Base-by-base conservation (phyloP, 2,113 vertebrate species). In the Polyodon spathula region DNA sequence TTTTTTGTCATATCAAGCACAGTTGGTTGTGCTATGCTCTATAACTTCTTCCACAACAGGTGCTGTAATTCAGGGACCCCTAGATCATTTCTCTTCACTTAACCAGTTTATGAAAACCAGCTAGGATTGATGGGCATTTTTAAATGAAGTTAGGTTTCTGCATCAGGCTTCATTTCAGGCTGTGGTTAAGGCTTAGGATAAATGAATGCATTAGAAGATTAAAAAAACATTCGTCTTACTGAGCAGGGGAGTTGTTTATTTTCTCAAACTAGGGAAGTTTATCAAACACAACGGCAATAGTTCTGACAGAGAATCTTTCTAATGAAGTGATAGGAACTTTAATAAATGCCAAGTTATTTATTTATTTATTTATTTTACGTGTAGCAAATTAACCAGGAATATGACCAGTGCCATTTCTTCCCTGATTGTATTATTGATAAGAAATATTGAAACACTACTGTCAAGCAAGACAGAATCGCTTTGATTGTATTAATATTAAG, bases 191-290 rank as follows among this genome's bases (percentile, higher is more conserved):
- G 81, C 84, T 83, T 77, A 84, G 82, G 80, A 90, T 90, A 91
- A 89, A 90, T 90, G 85, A 90, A 78, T 86, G 73, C 90, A 89
- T 91, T 90, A 90, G 86, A 90, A 88, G 87, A 92, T 92, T 92
- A 92, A 91, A 90, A 90, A 84, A 80, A 86, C 89, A 91, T 91
- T 91, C 85, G 85, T 92, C 90, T 91, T 87, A 77, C 76, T 66
- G 76, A 78, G 82, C 84, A 81, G 66, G 76, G 69, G 60, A 81
- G 77, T 78, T 79, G 81, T 87, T 90, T 90, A 87, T 89, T 90
- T 89, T 64, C 78, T 76, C 6, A 8, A 17, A 54, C 5, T 10
- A 41, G 61, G 66, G 67, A 61, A 62, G 64, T 66, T 72, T 66
- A 73, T 75, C 76, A 73, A 54, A 67, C 69, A 58, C 60, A 51